Evolutionary conservation across 2,888 invertebrate species (phyloP).

Genomic region (Tipula confusa): DNA sequence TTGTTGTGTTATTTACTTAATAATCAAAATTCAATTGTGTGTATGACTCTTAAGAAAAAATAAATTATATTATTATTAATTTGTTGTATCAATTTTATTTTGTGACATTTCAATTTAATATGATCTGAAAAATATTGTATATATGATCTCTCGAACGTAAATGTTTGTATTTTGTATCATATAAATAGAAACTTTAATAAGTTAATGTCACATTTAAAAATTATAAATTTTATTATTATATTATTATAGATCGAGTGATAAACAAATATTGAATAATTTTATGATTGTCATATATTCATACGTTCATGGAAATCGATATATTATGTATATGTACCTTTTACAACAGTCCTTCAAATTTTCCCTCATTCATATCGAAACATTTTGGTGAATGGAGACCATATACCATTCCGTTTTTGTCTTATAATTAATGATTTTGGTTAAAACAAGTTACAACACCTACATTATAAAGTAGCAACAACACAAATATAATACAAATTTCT

Average conservation of each 20-base stretch:
- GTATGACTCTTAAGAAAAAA: not conserved
- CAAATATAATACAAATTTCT: not conserved
- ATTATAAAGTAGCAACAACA: not conserved
- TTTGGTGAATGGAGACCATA: not conserved
- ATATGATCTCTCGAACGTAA: not conserved
- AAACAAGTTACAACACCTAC: constrained; percentile 15
- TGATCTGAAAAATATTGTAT: not conserved
- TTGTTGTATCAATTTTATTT: constrained; percentile 7
- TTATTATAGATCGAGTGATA: not conserved
- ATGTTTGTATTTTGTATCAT: not conserved
- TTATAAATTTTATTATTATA: not conserved
- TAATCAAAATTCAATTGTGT: constrained; percentile 4
- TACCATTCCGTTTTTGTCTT: not conserved
- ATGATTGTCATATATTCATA: not conserved
- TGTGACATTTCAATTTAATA: constrained; percentile 5
- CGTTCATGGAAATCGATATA: not conserved
- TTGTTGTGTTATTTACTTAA: not conserved
- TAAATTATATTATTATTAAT: not conserved
- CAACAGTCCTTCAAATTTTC: not conserved
- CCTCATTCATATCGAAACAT: not conserved
- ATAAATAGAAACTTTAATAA: not conserved
- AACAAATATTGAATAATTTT: not conserved
- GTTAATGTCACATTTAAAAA: not conserved
- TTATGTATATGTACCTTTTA: not conserved
- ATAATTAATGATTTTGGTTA: not conserved